Evolutionary conservation across 1,140 invertebrate genomes (phyloP).

Genomic region (Drosophila prosaltans): DNA sequence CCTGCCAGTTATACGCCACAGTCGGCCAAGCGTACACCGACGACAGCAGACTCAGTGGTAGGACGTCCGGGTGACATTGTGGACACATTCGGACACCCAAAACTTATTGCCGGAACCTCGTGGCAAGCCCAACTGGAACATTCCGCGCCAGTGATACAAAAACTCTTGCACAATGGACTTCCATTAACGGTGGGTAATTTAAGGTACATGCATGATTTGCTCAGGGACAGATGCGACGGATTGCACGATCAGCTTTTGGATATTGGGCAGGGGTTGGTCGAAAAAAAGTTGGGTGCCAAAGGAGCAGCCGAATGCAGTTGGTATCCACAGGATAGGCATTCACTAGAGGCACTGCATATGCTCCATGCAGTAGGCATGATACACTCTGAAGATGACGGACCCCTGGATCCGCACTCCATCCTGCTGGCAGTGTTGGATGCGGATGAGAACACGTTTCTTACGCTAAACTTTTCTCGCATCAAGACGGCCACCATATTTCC

Average conservation of each 20-base stretch:
- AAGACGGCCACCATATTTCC: constrained; percentile 91
- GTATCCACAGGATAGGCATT: constrained; percentile 65
- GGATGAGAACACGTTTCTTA: constrained; percentile 80
- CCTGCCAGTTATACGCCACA: constrained; percentile 64
- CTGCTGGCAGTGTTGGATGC: constrained; percentile 88
- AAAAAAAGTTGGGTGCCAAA: constrained; percentile 57
- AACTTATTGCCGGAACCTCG: constrained; percentile 39
- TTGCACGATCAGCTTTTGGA: constrained; percentile 55
- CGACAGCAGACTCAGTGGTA: background rate
- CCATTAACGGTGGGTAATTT: constrained; percentile 50
- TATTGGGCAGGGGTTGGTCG: constrained; percentile 50
- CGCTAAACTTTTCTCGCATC: constrained; percentile 86
- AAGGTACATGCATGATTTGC: constrained; percentile 64
- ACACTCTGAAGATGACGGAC: constrained; percentile 88
- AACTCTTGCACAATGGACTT: constrained; percentile 47
- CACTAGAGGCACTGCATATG: constrained; percentile 52
- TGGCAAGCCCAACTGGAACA: constrained; percentile 61
- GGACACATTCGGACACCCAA: constrained; percentile 67
- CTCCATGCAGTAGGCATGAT: constrained; percentile 87
- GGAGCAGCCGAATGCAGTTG: constrained; percentile 58
- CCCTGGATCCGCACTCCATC: constrained; percentile 88
- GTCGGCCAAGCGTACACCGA: constrained; percentile 34
- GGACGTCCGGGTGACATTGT: constrained; percentile 62
- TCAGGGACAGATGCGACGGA: constrained; percentile 56
- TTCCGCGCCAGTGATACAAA: constrained; percentile 47